Base-by-base conservation (phyloP, 2,797 vertebrate species). In the Ctenosaura bakeri region DNA sequence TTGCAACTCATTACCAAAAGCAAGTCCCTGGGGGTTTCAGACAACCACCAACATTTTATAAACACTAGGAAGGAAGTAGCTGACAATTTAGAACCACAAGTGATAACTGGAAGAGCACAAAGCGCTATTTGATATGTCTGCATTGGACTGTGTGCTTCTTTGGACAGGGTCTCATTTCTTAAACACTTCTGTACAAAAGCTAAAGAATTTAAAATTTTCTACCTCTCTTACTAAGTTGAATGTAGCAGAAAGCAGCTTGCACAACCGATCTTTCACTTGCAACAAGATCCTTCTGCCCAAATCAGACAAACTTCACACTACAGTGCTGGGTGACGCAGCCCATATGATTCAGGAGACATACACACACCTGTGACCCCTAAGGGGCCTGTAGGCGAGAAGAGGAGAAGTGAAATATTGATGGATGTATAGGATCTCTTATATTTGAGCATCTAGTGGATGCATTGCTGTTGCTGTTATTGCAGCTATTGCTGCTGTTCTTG, bases 1-100 rank as follows among this genome's bases (percentile, higher is more conserved):
- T 96, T 97, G 97, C 96, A 97, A 97, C 95, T 97, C 95, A 97
- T 97, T 97, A 97, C 89, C 0, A 14, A 90, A 94, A 94, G 88
- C 56, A 62, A 95, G 93, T 95, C 96, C 94, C 64, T 0, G 76
- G 91, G 96, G 96, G 90, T 93, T 93, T 92, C 42, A 52, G 20
- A 46, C 50, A 90, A 84, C 78, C 92, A 93, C 93, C 96, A 96
- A 96, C 92, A 95, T 96, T 90, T 86, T 87, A 93, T 83, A 94
- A 93, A 93, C 92, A 95, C 29, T 78, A 87, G 90, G 91, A 94
- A 96, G 96, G 95, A 96, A 95, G 66, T 69, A 69, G 95, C 89
- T 88, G 86, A 79, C 56, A 56, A 80, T 91, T 89, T 92, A 92
- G 91, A 94, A 94, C 91, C 77, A 46, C 42, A 96, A 82, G 0